phyloP scores from a whole-genome alignment of 1,140 invertebrate genomes.

The Trichogramma pretiosum region DNA sequence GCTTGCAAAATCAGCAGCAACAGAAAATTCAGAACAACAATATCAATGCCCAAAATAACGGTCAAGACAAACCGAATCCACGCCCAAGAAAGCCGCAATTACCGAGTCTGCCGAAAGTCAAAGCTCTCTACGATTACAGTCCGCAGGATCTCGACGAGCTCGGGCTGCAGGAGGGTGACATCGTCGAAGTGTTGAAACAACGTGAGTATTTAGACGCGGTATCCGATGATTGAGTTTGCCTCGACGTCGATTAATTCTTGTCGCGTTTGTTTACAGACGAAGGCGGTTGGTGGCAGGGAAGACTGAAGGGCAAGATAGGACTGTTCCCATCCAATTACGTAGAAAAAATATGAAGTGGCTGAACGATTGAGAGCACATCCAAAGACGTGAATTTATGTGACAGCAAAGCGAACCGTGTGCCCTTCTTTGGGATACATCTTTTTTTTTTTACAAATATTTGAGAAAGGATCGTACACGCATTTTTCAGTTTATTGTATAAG shows the following conservation, averaged over 20 bases:
- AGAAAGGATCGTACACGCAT: too few relatives aligned
- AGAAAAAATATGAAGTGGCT: conserved; percentile 35
- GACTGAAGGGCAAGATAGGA: conserved; percentile 50
- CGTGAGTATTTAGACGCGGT: conserved; percentile 38
- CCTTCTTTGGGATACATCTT: too few relatives aligned
- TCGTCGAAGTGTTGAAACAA: conserved; percentile 59
- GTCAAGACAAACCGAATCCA: conserved; percentile 31
- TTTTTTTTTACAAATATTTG: too few relatives aligned
- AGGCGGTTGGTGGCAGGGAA: conserved; percentile 63
- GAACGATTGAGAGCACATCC: conserved; percentile 6
- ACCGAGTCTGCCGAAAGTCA: conserved; percentile 47
- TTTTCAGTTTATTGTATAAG: too few relatives aligned
- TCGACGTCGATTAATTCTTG: neutral
- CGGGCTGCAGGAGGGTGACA: conserved; percentile 53
- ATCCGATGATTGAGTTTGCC: neutral
- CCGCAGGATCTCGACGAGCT: conserved; percentile 64
- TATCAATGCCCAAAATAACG: conserved; percentile 18
- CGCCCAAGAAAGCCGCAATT: conserved; percentile 30
- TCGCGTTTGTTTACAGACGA: conserved; percentile 52
- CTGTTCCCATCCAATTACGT: conserved; percentile 65
- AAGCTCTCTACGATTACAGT: conserved; percentile 58
- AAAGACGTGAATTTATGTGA: conserved; percentile 16
- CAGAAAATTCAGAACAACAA: conserved; percentile 9
- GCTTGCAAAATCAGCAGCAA: neutral
- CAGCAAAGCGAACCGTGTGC: too few relatives aligned